Percentiles rank a stretch among this genome's conserved stretches.
Conservation (phyloP, 1,140 invertebrate genomes). For the Sarcophaga bullata region DNA sequence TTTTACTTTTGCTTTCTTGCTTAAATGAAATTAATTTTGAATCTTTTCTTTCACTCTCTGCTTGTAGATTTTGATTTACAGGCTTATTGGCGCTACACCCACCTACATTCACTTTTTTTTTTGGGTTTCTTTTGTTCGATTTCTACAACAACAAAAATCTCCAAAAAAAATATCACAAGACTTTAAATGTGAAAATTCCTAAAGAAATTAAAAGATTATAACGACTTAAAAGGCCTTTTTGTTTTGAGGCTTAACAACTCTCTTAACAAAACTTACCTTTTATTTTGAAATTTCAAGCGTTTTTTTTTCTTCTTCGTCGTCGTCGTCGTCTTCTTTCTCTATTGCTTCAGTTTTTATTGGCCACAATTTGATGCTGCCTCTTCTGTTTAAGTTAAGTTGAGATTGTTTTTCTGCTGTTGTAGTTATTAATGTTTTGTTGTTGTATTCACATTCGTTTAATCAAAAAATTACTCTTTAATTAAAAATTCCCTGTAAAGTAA, state of each 20-base stretch:
- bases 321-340: neutral
- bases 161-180: neutral
- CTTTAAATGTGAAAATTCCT: neutral
- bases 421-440: neutral
- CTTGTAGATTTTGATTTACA: neutral
- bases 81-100: constrained; percentile 28
- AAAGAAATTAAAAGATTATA: neutral
- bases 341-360: neutral
- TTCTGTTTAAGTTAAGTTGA: neutral
- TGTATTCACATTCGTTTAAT: neutral
- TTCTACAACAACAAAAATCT: no score
- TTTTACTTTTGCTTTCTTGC: neutral
- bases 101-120: constrained; percentile 35
- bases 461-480: neutral
- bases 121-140: neutral
- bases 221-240: neutral
- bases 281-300: neutral
- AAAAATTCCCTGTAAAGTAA: constrained; percentile 13
- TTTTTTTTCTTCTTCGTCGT: neutral
- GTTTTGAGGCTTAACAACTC: no score
- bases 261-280: neutral
- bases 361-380: neutral
- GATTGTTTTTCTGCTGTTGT: neutral
- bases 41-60: neutral
- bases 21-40: constrained; percentile 28